Evolutionary conservation across 2,888 invertebrate genomes (phyloP).

Genomic region (Cyclophora albipunctata): DNA sequence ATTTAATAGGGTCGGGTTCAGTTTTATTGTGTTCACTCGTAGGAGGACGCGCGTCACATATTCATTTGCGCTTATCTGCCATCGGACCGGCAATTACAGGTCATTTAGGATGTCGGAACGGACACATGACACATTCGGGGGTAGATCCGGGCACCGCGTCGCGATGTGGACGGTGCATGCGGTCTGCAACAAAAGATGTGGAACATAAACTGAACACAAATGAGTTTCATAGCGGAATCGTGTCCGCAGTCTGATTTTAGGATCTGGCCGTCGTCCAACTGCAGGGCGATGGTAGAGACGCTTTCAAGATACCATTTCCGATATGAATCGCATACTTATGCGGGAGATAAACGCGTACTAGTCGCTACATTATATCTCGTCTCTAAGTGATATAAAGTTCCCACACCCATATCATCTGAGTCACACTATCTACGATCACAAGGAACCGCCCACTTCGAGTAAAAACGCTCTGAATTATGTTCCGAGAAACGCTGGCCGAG

Average conservation of each 20-base stretch:
- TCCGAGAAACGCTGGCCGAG: conserved; percentile 38
- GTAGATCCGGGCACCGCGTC: conserved; percentile 32
- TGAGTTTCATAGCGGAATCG: conserved; percentile 44
- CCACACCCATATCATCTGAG: conserved; percentile 60
- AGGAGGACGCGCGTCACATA: conserved; percentile 67
- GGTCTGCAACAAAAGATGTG: conserved; percentile 38
- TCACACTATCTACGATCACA: conserved; percentile 54
- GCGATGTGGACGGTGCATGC: conserved; percentile 38
- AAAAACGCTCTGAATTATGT: conserved; percentile 49
- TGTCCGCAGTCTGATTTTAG: conserved; percentile 53
- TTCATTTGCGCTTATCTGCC: conserved; percentile 69
- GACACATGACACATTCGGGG: conserved; percentile 51
- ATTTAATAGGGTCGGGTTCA: conserved; percentile 59
- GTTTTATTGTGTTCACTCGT: conserved; percentile 56
- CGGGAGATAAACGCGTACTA: conserved; percentile 41
- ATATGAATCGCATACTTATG: conserved; percentile 46
- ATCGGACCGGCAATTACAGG: conserved; percentile 59
- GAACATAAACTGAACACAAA: conserved; percentile 31
- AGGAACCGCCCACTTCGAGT: conserved; percentile 55
- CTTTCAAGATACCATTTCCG: conserved; percentile 40
- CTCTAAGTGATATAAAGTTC: conserved; percentile 48
- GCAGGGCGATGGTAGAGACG: conserved; percentile 39
- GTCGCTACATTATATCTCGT: conserved; percentile 32
- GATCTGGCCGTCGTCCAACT: conserved; percentile 60
- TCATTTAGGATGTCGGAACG: conserved; percentile 44